Evolutionary conservation across 2,888 invertebrate genomes (phyloP), one percentile per base, ranked within the genome.

Genomic region (Auanema sp.): DNA sequence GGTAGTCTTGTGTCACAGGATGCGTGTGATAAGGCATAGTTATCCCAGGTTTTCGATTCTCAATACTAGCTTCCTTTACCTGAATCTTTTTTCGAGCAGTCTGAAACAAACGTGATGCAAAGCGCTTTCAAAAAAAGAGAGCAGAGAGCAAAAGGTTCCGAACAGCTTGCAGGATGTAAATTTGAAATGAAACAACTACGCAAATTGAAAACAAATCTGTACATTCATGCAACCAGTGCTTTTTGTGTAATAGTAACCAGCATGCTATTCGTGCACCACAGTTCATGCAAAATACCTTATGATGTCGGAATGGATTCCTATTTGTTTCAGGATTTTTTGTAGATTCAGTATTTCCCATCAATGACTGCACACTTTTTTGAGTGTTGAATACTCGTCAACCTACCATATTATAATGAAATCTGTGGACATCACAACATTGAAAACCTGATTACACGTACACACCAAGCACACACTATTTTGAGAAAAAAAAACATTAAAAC

Each of bases 1-100:
- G 55, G 52, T 76, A 76, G 61, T 76, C 76, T 53, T 72, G 69
- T 3, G 76, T 76, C 33, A 76, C 72, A 2, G 73, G 73, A 58
- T 73, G 65, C 23, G 64, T 66, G 54, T 76, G 76, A 56, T 69
- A 71, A 14, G 70, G 59, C 76, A 74, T 74, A 16, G 25, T 50
- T 14, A 42, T 42, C 41, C 23, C 21, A 52, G 21, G 23, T 52
- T 52, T 52, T n/a, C 23, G 18, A 21, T 47, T 47, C 47, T 47
- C 33, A 33, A 33, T 3, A 8, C 33, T 33, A 3, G 3, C 33
- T 23, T 50, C 21, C 50, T 23, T 50, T n/a, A 21, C 12, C 21
- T n/a, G 12, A 10, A 23, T 12, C 11, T 53, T 12, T 16, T 25
- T 25, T 53, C 52, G 52, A 52, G 21, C 24, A 53, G 50, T 23